Percentiles rank a stretch among this genome's conserved stretches.
These are phyloP conservation scores for Microctenopoma lineatum DNA, from an alignment of 2,797 vertebrate species.

Conservation along the genomic window DNA sequence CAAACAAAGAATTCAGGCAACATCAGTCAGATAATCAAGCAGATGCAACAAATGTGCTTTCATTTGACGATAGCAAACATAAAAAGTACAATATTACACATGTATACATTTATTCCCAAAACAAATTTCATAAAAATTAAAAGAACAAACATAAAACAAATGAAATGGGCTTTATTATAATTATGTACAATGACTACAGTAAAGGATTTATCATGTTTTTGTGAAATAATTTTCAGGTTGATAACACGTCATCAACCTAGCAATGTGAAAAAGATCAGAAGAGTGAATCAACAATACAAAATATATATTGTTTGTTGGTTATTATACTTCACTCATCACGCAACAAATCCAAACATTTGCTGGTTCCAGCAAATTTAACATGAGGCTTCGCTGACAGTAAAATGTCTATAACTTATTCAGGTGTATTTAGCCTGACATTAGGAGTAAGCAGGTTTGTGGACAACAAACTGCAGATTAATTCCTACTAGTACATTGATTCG, in stretches of 20 bases:
- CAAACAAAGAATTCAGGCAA: constrained; percentile 8
- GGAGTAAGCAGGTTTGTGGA: background rate
- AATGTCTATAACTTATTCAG: background rate
- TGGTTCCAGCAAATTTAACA: no score
- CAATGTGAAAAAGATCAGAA: no score
- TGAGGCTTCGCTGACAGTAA: background rate
- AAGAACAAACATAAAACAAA: background rate
- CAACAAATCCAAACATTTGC: no score
- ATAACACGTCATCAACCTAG: no score
- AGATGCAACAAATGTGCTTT: background rate
- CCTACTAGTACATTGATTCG: background rate
- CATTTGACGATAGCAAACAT: background rate
- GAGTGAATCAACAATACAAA: no score
- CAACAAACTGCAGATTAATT: background rate
- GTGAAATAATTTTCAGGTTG: background rate
- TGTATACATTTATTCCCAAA: background rate
- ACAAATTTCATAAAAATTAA: background rate
- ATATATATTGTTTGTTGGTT: no score
- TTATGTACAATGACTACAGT: background rate
- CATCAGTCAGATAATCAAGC: background rate
- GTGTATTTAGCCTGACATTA: background rate
- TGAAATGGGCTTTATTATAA: background rate
- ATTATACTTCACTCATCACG: no score
- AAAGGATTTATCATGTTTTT: background rate
- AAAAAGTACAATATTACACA: background rate